Evolutionary conservation across 2,113 vertebrate species (phyloP).

Genomic region (Elephas maximus): DNA sequence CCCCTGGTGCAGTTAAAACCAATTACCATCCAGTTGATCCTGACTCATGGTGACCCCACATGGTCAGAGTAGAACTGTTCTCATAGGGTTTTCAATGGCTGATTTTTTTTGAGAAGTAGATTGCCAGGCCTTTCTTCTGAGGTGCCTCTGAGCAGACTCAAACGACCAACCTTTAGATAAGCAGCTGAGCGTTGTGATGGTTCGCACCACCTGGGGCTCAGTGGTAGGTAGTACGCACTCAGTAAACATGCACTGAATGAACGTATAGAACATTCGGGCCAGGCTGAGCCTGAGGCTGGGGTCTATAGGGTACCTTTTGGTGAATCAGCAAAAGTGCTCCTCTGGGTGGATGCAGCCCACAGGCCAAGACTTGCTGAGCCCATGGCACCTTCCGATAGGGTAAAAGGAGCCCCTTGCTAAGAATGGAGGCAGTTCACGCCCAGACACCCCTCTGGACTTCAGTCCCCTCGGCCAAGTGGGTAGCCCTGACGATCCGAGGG

Average conservation of each 20-base stretch:
- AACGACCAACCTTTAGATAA: neutral
- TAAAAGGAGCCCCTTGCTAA: neutral
- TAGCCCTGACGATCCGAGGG: neutral
- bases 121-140: neutral
- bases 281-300: neutral
- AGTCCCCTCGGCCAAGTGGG: fast-evolving
- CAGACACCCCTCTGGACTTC: neutral
- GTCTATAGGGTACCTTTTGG: neutral
- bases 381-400: neutral
- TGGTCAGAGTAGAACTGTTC: neutral
- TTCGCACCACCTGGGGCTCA: neutral
- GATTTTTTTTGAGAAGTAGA: too few species aligned
- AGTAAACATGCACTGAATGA: neutral
- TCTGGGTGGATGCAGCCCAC: neutral
- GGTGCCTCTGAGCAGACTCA: neutral
- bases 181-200: too few species aligned
- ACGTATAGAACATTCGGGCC: neutral
- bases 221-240: neutral
- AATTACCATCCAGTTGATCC: neutral
- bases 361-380: neutral
- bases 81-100: too few species aligned
- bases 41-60: neutral
- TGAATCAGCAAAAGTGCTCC: neutral
- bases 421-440: fast-evolving
- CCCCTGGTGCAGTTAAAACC: neutral